phyloP scores from a whole-genome alignment of 2,797 vertebrate genomes.

The Myotis daubentonii region DNA sequence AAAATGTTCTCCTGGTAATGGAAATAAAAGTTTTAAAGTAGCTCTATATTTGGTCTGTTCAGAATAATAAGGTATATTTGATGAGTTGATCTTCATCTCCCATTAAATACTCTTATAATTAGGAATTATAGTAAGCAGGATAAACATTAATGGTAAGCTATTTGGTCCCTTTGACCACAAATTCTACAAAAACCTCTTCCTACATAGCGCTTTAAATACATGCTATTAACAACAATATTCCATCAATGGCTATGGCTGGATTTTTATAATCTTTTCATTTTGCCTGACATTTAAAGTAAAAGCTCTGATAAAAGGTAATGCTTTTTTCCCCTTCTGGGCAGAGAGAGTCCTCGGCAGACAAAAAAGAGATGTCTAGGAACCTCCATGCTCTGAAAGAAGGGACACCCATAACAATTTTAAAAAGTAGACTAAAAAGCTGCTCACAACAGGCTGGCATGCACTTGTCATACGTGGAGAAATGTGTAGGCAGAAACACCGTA shows the following conservation, averaged over 20 bases:
- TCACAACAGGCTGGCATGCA: background rate
- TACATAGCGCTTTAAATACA: background rate
- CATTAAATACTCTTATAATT: slow-evolving; percentile 26
- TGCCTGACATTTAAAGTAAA: slow-evolving; percentile 38
- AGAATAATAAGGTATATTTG: background rate
- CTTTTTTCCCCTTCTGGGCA: background rate
- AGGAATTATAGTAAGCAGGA: background rate
- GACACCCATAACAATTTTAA: background rate
- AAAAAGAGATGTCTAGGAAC: background rate
- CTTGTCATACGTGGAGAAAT: background rate
- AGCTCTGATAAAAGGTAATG: background rate
- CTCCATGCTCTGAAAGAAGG: background rate
- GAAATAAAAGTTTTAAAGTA: slow-evolving; percentile 46
- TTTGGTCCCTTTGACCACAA: slow-evolving; percentile 24
- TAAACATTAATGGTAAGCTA: background rate
- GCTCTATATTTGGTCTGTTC: background rate
- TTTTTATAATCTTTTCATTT: slow-evolving; percentile 41
- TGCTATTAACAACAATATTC: background rate
- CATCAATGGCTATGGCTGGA: background rate
- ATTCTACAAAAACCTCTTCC: background rate
- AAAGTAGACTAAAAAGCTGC: background rate
- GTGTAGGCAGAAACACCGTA: background rate
- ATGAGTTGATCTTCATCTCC: background rate
- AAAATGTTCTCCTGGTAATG: slow-evolving; percentile 4
- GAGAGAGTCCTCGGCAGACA: background rate